Base-by-base conservation (phyloP, 2,113 vertebrate genomes). In the Psophia crepitans region DNA sequence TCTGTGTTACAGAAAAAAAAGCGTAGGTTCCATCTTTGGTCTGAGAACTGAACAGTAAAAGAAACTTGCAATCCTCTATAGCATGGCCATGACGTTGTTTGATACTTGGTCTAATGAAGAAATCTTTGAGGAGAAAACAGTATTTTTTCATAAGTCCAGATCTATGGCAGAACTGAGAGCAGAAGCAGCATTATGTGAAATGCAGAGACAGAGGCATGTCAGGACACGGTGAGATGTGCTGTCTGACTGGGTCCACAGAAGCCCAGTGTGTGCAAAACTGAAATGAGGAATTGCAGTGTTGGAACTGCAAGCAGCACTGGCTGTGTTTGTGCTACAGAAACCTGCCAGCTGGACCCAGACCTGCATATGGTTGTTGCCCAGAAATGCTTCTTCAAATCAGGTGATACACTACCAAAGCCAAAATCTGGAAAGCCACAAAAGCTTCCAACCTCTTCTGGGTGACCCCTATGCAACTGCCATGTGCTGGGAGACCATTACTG, bases 81-180 rank as follows among this genome's bases (percentile, higher is more conserved):
- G 53, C n/a, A 35, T 57, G 75, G 18, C 43, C 68, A 32, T 14
- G 22, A 71, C 41, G 89, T 56, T 88, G 70, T 92, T 35, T 93
- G 84, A 63, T 94, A 95, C 80, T 84, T 96, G 41, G 12, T 75
- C 33, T 96, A 68, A 92, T 49, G 49, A 95, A 61, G 24, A 93
- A 95, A 68, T 32, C 37, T 80, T 68, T 64, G 76, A 89, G 84
- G 39, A 90, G 74, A 71, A 97, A 90, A 61, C 21, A 23, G 21
- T 21, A 91, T 70, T 95, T 89, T 9, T 21, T 76, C 81, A 71
- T 53, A 28, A n/a, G 39, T 46, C 15, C 61, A 43, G 73, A 77
- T 76, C 33, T 85, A 92, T 53, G 11, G 13, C 22, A 90, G 19
- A 87, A 73, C 32, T 49, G n/a, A 80, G 44, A 88, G 18, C 32